phyloP scores from a whole-genome alignment of 1,140 invertebrate genomes.

The Drosophila nigrodunni region DNA sequence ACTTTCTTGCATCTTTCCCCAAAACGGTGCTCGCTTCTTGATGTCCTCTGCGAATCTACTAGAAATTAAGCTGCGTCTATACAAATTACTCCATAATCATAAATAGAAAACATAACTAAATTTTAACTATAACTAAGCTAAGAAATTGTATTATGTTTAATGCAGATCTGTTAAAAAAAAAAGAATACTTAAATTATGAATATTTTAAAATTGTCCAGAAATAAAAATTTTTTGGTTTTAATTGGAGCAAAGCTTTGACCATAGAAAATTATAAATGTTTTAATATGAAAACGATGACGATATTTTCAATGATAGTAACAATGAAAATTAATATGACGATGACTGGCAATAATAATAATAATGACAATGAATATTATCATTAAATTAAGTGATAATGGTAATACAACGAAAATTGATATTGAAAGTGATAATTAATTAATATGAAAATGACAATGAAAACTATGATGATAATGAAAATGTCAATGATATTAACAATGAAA shows the following conservation, averaged over 20 bases:
- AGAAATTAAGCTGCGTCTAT: neutral
- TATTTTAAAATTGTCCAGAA: neutral
- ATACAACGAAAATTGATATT: neutral
- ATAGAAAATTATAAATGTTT: no score
- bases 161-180: neutral
- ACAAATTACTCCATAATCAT: constrained; percentile 7
- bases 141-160: constrained; percentile 1
- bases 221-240: neutral
- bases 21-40: neutral
- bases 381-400: no score
- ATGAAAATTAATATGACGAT: no score
- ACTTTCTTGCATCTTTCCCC: neutral
- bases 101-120: constrained; percentile 17
- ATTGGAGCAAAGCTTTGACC: no score
- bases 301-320: no score
- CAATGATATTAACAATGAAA: no score
- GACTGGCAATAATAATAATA: no score
- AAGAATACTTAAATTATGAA: neutral
- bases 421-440: no score
- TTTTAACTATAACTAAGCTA: neutral
- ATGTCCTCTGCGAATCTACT: neutral
- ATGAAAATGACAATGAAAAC: neutral
- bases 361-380: no score
- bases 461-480: neutral
- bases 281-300: no score